Evolutionary conservation across 2,888 invertebrate species (phyloP).

Genomic region (Macrostomum cliftonense): DNA sequence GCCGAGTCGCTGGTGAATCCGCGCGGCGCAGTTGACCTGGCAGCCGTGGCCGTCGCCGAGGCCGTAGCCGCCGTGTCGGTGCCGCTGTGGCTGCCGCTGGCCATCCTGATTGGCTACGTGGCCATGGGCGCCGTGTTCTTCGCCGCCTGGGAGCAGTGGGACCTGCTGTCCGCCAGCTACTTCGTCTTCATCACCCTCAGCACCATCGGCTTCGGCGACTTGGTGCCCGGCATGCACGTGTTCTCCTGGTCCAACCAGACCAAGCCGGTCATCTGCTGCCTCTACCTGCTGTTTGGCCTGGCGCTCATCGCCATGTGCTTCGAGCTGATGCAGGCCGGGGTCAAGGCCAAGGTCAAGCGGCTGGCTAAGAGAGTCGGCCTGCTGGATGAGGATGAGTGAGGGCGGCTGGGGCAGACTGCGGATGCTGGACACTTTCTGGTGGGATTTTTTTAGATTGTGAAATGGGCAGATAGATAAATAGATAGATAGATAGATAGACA

Average conservation of each 20-base stretch:
- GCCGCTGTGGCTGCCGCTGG: slow-evolving; percentile 10
- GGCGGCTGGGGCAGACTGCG: no score
- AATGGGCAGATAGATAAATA: no score
- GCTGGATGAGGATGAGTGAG: slow-evolving; percentile 10
- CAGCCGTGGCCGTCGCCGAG: not conserved
- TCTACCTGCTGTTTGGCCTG: slow-evolving; percentile 10
- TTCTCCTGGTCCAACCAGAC: slow-evolving; percentile 15
- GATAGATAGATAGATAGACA: no score
- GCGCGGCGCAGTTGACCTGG: no score
- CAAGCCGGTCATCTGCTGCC: slow-evolving; percentile 8
- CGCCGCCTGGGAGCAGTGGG: slow-evolving; percentile 8
- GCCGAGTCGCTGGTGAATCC: no score
- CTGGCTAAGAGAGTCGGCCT: slow-evolving; percentile 6
- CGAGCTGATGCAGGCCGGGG: slow-evolving; percentile 10
- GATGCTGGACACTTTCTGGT: no score
- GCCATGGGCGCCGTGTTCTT: slow-evolving; percentile 7
- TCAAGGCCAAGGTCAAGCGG: slow-evolving; percentile 3
- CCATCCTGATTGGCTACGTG: slow-evolving; percentile 4
- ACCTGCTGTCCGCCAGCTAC: slow-evolving; percentile 8
- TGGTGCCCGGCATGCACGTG: slow-evolving; percentile 14
- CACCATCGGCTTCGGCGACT: slow-evolving; percentile 12
- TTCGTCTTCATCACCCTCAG: slow-evolving; percentile 10
- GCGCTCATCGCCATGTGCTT: slow-evolving; percentile 13
- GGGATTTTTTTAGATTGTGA: no score
- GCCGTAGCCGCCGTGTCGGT: slow-evolving; percentile 3